Conservation (phyloP, 1,140 invertebrate genomes). For the Rhopalosiphum maidis region DNA sequence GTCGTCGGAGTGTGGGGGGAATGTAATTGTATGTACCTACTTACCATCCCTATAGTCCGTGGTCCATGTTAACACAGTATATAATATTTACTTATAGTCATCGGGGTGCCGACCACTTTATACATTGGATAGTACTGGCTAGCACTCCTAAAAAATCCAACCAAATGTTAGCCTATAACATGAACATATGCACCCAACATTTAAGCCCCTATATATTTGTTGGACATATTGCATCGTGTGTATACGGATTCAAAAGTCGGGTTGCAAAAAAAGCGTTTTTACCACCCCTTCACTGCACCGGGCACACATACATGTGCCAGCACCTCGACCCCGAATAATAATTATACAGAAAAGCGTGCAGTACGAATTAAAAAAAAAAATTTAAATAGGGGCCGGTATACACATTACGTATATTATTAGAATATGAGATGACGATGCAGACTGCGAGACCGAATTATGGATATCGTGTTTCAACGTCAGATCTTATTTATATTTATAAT, state of each 20-base stretch:
- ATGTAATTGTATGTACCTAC: not conserved
- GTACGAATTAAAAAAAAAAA: not conserved
- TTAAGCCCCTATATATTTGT: not conserved
- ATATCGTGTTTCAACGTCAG: constrained; percentile 17
- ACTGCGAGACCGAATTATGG: not conserved
- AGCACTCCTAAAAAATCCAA: not conserved
- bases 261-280: not conserved
- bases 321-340: not conserved
- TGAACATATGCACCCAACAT: not conserved
- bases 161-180: not conserved
- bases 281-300: not conserved
- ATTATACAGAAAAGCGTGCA: not conserved
- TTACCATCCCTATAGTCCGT: not conserved
- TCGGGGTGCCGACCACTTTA: not conserved
- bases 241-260: not conserved
- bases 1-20: not conserved
- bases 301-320: not conserved
- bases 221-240: not conserved
- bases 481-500: not conserved
- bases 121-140: not conserved
- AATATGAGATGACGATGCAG: not conserved
- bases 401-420: not conserved
- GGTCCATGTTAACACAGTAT: not conserved
- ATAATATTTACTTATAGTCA: not conserved
- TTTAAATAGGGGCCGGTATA: not conserved